These are phyloP conservation scores for Bombus impatiens DNA, from an alignment of 1,140 invertebrate species.

Conservation along the genomic window DNA sequence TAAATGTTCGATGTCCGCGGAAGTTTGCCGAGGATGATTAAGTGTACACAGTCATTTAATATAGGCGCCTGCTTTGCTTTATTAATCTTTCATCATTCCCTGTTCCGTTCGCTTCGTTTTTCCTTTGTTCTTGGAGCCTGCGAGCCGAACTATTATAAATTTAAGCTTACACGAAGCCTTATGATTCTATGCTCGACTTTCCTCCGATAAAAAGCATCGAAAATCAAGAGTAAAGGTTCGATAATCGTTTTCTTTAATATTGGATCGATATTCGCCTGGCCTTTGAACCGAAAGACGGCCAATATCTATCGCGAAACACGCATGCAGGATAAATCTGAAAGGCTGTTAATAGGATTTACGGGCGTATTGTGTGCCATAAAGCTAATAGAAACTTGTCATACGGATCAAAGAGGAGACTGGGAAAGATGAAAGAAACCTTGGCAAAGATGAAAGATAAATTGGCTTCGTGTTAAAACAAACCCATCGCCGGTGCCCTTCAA, in stretches of 20 bases:
- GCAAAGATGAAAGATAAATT: background rate
- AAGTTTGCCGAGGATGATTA: conserved; percentile 20
- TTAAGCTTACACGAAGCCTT: background rate
- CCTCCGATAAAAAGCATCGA: background rate
- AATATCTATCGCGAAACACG: background rate
- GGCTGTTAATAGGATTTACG: conserved; percentile 5
- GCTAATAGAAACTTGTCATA: conserved; percentile 16
- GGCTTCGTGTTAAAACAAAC: conserved; percentile 4
- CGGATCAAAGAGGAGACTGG: background rate
- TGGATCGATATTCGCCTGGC: background rate
- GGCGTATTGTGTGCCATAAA: background rate
- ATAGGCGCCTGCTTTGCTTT: background rate
- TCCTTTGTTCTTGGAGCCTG: background rate
- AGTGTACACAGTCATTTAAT: conserved; percentile 15
- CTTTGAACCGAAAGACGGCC: background rate
- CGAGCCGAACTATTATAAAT: background rate
- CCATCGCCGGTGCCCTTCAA: background rate
- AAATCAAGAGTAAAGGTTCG: background rate
- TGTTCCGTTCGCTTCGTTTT: too few relatives aligned
- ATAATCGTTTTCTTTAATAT: background rate
- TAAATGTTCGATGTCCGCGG: conserved; percentile 3
- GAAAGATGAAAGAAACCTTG: background rate
- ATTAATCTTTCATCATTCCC: background rate
- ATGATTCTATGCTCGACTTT: background rate
- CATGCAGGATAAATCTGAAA: background rate